Evolutionary conservation across 1,140 invertebrate species (phyloP).

Genomic region (Pseudomyrmex cubaensis): DNA sequence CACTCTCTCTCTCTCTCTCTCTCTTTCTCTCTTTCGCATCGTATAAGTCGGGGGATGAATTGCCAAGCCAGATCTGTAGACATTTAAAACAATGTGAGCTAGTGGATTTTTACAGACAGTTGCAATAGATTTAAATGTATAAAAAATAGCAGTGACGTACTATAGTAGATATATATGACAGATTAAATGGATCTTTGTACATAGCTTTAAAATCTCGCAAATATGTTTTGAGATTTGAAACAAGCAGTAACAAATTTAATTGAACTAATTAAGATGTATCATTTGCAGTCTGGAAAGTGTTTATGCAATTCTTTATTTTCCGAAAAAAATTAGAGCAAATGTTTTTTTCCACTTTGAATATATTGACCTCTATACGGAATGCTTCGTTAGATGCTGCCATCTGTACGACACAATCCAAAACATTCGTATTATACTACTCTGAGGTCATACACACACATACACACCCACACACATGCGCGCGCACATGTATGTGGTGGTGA

Average conservation of each 20-base stretch:
- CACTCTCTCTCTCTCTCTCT: too few species aligned
- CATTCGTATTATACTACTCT: conserved; percentile 40
- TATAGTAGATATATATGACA: too few species aligned
- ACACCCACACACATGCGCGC: neutral
- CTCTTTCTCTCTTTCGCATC: neutral
- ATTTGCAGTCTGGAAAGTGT: neutral
- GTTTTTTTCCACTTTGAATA: conserved; percentile 21
- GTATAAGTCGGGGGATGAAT: neutral
- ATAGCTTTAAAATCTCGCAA: neutral
- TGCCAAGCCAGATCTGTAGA: conserved; percentile 4
- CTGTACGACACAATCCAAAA: conserved; percentile 57
- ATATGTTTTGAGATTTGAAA: conserved; percentile 1
- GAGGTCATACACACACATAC: neutral
- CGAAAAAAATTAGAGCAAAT: neutral
- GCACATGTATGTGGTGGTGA: neutral
- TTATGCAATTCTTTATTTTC: neutral
- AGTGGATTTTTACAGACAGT: conserved; percentile 22
- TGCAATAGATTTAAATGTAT: neutral
- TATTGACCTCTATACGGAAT: conserved; percentile 58
- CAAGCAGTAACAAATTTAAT: neutral
- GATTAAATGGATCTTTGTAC: neutral
- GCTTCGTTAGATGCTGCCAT: conserved; percentile 71
- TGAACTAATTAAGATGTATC: neutral
- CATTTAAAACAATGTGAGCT: conserved; percentile 10
- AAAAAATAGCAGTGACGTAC: too few species aligned